Evolutionary conservation across 2,797 vertebrate species (phyloP), one percentile per base, ranked within the genome.

Genomic region (Salarias fasciatus): DNA sequence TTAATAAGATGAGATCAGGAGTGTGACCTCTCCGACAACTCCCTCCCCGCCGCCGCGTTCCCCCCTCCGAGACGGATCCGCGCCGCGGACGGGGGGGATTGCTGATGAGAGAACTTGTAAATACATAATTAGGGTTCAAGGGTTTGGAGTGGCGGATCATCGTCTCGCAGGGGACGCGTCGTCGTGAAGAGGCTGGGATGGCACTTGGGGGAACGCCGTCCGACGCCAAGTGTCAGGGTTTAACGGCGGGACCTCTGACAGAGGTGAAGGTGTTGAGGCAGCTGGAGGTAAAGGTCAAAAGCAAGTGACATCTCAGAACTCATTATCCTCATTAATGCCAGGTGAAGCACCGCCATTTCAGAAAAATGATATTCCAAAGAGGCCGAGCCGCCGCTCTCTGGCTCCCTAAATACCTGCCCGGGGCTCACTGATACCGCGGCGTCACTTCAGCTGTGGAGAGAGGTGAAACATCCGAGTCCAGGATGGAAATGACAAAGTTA

Each of bases 271-370:
- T 70, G 84, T 77, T 52, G 31, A 82, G 72, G 55, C 72, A 72
- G 73, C 53, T 1, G 37, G 54, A 75, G 79, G 54, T 63, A 79
- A 74, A 84, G 86, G 89, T 85, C 85, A 84, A 85, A 65, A 61
- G 72, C 65, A 84, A 83, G 77, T 64, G 82, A 72, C 87, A 83
- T 75, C 83, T 82, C 75, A 85, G 75, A 84, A 84, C 72, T 90
- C 85, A 84, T 91, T 88, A 90, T 86, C 78, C 72, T 89, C 83
- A 87, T 86, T 85, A 89, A 86, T 63, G 73, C 52, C 64, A 38
- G 82, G 61, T 71, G 77, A 84, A 88, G 79, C 73, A 7, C 53
- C 37, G 73, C 80, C 69, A 75, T 86, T 80, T 79, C 79, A 63
- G 56, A 74, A 66, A 84, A 78, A 79, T 63, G 48, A 88, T 84